Percentiles rank a stretch among this genome's conserved stretches.
Conservation (phyloP, 2,888 invertebrate genomes). For the Tuberolachnus salignus region DNA sequence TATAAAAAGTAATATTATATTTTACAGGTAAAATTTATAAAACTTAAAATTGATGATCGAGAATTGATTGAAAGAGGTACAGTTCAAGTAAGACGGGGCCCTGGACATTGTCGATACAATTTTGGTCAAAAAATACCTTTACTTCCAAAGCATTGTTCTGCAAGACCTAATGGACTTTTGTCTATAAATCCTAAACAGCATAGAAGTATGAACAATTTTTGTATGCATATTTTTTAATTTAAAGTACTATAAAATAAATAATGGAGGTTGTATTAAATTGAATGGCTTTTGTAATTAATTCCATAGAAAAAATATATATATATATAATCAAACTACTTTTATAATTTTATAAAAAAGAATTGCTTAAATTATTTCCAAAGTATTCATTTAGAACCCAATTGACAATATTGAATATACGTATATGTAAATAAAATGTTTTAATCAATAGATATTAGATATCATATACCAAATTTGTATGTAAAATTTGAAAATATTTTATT, state of each 20-base stretch:
- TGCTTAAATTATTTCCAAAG: no score
- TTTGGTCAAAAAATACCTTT: slow-evolving; percentile 71
- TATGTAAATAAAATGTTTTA: no score
- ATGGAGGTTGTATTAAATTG: not conserved
- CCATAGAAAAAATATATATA: not conserved
- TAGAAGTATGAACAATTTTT: slow-evolving; percentile 9
- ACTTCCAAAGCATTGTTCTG: slow-evolving; percentile 45
- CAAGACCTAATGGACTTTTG: not conserved
- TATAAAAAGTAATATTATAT: not conserved
- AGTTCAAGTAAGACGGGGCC: slow-evolving; percentile 64
- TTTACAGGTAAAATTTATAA: slow-evolving; percentile 61
- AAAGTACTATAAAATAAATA: not conserved
- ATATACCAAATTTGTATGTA: no score
- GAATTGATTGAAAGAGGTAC: slow-evolving; percentile 58
- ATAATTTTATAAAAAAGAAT: no score
- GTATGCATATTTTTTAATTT: not conserved
- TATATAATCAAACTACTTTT: not conserved
- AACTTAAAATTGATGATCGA: slow-evolving; percentile 62
- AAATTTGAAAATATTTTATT: not conserved
- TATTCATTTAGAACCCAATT: no score
- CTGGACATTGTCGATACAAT: slow-evolving; percentile 78
- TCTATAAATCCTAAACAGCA: slow-evolving; percentile 31
- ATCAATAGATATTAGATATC: no score
- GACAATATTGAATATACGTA: no score
- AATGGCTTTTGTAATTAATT: not conserved